Evolutionary conservation across 2,113 vertebrate species (phyloP).

Genomic region (Syngnathoides biaculeatus): DNA sequence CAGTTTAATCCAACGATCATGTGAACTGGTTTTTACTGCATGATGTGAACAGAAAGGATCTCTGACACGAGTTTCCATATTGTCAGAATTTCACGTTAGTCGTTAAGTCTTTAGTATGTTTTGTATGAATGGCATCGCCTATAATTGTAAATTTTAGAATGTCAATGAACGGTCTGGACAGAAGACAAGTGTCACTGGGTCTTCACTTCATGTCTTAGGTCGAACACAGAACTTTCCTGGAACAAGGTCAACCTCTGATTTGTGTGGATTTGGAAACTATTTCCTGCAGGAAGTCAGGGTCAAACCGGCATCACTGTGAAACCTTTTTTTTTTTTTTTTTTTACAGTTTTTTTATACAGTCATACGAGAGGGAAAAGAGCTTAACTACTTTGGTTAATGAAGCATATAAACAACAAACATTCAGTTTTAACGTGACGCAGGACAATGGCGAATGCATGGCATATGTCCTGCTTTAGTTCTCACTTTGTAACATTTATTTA

Average conservation of each 20-base stretch:
- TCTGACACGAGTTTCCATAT: neutral
- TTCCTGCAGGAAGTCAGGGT: neutral
- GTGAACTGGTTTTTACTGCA: neutral
- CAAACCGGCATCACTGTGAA: neutral
- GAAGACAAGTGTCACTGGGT: neutral
- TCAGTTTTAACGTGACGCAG: too few relatives aligned
- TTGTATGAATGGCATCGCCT: neutral
- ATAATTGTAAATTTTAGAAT: neutral
- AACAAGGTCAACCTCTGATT: neutral
- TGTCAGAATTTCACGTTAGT: too few relatives aligned
- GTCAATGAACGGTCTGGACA: neutral
- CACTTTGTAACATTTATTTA: too few relatives aligned
- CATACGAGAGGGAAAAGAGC: neutral
- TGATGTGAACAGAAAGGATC: neutral
- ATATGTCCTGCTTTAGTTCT: too few relatives aligned
- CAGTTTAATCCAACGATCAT: neutral
- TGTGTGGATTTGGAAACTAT: neutral
- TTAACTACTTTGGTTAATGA: too few relatives aligned
- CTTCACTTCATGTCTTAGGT: neutral
- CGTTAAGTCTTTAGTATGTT: neutral
- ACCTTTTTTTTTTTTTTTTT: neutral
- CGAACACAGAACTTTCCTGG: neutral
- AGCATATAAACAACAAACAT: too few relatives aligned
- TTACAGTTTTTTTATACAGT: neutral
- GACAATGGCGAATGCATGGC: too few relatives aligned